Base-by-base conservation (phyloP, 1,140 invertebrate genomes). In the Drosophila pseudoobscura region DNA sequence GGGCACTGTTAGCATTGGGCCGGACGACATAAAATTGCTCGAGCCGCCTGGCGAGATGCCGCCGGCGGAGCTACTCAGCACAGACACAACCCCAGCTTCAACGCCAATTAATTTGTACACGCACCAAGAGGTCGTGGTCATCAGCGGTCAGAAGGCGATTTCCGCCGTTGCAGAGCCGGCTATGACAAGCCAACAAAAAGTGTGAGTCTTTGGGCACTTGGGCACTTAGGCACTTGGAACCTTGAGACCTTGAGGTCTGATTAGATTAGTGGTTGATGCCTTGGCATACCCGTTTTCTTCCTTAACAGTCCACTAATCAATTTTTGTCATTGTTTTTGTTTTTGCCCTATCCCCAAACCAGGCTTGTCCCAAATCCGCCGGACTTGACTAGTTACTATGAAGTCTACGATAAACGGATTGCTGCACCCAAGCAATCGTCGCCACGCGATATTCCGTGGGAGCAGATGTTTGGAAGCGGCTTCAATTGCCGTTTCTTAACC, bases 141-240 rank as follows among this genome's bases (percentile, higher is more conserved):
- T 87, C 9, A 62, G 53, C 11, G 78, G 82, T 0, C 82, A 83
- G 15, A 87, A 87, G 47, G 78, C 78, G 1, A 46, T 87, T n/a
- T 47, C 70, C 9, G 46, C 78, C 6, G 26, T 51, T 1, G 74
- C 35, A 3, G 54, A 64, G 41, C 55, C 55, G 6, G 43, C 26
- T 5, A 58, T 8, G 9, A 11, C 9, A 39, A 39, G 43, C 39
- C 51, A 55, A 1, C 55, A 26, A 13, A 66, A 75, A 87, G 43
- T 85, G 82, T 85, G 82, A 85, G 82, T 85, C 73, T 61, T 49
- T 73, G 57, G 31, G 29, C 46, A 62, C 72, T 49, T 73, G 57
- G 31, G 29, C 46, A 62, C 72, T 26, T 17, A 17, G 17, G 17
- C 17, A 17, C 17, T 17, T 17, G 17, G 17, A 17, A 17, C 17